Conservation (phyloP, 1,140 invertebrate species). For the Heliconius himera region DNA sequence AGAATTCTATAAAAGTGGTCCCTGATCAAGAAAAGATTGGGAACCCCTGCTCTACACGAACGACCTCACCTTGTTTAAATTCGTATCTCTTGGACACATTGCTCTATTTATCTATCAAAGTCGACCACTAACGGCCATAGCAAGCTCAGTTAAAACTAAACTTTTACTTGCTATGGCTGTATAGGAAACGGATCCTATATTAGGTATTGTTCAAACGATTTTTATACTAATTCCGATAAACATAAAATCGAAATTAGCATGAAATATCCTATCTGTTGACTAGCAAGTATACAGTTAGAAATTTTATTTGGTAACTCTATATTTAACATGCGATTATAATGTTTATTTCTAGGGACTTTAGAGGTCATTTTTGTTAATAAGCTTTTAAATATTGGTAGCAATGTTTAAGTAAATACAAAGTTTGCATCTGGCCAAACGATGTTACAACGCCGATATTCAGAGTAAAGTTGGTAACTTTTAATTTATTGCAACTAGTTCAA, state of each 20-base stretch:
- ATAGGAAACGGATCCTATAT: background rate
- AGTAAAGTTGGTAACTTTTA: background rate
- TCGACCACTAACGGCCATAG: slow-evolving; percentile 23
- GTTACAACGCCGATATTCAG: slow-evolving; percentile 28
- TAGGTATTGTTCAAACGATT: background rate
- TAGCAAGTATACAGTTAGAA: background rate
- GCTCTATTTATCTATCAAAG: slow-evolving; percentile 31
- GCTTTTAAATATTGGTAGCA: background rate
- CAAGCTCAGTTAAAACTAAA: slow-evolving; percentile 35
- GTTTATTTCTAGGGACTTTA: background rate
- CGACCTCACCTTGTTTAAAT: slow-evolving; percentile 14
- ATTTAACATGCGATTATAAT: background rate
- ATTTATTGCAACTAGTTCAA: slow-evolving; percentile 1
- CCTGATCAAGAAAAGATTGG: no score
- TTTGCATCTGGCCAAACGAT: slow-evolving; percentile 30
- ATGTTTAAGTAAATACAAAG: slow-evolving; percentile 35
- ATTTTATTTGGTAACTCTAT: background rate
- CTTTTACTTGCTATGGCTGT: slow-evolving; percentile 15
- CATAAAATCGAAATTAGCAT: background rate
- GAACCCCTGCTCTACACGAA: no score
- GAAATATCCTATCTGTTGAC: background rate
- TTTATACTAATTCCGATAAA: background rate
- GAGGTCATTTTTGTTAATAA: background rate
- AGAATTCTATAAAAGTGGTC: no score
- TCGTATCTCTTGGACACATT: slow-evolving; percentile 19